Conservation (phyloP, 1,140 invertebrate genomes). For the Anadara kagoshimensis region DNA sequence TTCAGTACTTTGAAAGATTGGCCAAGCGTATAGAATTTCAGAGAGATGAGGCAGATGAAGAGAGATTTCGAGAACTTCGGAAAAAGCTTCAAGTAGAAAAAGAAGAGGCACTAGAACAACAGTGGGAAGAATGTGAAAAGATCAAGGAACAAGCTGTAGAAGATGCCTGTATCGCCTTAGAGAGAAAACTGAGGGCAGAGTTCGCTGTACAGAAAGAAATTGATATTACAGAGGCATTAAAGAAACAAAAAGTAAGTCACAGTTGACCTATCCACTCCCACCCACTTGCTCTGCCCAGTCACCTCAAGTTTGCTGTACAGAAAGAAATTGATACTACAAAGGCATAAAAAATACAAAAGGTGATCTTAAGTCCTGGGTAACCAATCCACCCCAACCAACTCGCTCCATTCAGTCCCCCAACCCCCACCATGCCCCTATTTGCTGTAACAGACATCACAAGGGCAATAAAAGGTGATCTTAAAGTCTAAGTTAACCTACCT, state of each 20-base stretch:
- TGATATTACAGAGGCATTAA: conserved; percentile 60
- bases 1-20: conserved; percentile 67
- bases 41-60: conserved; percentile 66
- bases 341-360: conserved; percentile 61
- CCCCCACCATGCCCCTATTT: no score
- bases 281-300: no score
- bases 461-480: no score
- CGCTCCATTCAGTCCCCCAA: no score
- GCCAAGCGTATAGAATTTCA: conserved; percentile 61
- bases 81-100: conserved; percentile 66
- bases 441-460: conserved; percentile 58
- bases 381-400: no score
- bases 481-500: no score
- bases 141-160: conserved; percentile 58
- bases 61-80: conserved; percentile 63
- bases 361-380: conserved; percentile 13
- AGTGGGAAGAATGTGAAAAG: conserved; percentile 62
- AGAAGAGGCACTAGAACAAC: conserved; percentile 61
- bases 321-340: conserved; percentile 59
- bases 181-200: conserved; percentile 54
- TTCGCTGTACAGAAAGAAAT: conserved; percentile 59
- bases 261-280: no score
- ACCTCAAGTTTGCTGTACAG: conserved; percentile 60
- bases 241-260: conserved; percentile 55
- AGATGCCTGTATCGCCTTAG: conserved; percentile 55